phyloP scores from a whole-genome alignment of 1,140 invertebrate species.

The Leptinotarsa defecta region DNA sequence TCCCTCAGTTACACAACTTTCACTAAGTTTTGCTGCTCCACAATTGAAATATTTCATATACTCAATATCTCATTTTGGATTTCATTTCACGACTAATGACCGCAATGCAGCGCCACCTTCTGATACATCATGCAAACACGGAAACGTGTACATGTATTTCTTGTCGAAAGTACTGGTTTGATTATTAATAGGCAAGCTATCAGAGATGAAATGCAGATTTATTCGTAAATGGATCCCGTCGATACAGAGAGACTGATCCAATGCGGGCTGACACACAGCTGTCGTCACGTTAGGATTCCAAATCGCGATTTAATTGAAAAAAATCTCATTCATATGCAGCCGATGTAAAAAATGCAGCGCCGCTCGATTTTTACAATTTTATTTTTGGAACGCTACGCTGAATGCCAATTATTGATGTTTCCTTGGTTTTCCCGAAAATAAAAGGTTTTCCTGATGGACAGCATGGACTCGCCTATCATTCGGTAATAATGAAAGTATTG shows the following conservation, averaged over 20 bases:
- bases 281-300: slow-evolving; percentile 35
- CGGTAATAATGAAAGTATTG: too few relatives aligned
- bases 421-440: slow-evolving; percentile 26
- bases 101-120: background rate
- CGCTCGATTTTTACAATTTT: slow-evolving; percentile 48
- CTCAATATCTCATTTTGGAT: too few relatives aligned
- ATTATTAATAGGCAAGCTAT: slow-evolving; percentile 18
- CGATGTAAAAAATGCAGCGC: slow-evolving; percentile 55
- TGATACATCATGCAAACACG: slow-evolving; percentile 6
- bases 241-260: slow-evolving; percentile 13
- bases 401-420: slow-evolving; percentile 52
- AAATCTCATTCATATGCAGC: slow-evolving; percentile 57
- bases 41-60: too few relatives aligned
- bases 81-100: background rate
- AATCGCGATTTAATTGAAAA: slow-evolving; percentile 56
- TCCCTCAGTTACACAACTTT: too few relatives aligned
- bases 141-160: background rate
- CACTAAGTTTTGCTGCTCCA: too few relatives aligned
- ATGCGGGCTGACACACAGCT: slow-evolving; percentile 32
- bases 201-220: slow-evolving; percentile 42
- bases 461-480: slow-evolving; percentile 45
- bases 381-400: slow-evolving; percentile 44
- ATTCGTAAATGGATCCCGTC: slow-evolving; percentile 31
- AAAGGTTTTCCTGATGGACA: slow-evolving; percentile 31
- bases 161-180: slow-evolving; percentile 17